Evolutionary conservation across 2,797 vertebrate genomes (phyloP).

Genomic region (Eulemur albifrons): DNA sequence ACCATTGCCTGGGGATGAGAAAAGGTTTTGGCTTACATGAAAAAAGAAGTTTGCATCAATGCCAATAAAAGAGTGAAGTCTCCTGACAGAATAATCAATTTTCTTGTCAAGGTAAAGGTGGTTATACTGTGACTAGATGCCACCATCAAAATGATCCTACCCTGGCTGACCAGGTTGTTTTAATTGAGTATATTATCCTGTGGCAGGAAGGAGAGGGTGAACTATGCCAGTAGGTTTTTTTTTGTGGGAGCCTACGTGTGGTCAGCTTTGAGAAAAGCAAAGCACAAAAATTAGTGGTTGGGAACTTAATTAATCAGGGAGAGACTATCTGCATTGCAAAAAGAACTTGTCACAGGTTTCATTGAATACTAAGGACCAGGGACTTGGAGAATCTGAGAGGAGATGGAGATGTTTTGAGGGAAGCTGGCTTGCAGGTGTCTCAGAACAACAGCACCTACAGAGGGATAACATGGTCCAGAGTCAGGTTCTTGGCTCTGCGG

Average conservation of each 20-base stretch:
- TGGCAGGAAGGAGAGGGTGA: neutral
- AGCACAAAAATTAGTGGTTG: neutral
- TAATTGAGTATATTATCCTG: neutral
- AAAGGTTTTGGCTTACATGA: neutral
- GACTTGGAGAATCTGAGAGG: neutral
- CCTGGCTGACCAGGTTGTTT: neutral
- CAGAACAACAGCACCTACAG: neutral
- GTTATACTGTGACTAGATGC: neutral
- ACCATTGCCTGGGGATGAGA: neutral
- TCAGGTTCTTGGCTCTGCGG: neutral
- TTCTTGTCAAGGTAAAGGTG: neutral
- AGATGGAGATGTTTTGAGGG: neutral
- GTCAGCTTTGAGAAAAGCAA: neutral
- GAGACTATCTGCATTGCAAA: neutral
- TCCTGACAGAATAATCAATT: neutral
- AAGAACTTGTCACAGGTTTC: neutral
- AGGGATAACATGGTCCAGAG: neutral
- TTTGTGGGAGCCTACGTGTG: neutral
- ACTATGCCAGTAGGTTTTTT: neutral
- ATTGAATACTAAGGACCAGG: neutral
- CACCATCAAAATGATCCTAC: neutral
- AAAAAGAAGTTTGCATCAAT: neutral
- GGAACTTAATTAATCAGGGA: neutral
- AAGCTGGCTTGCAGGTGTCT: neutral
- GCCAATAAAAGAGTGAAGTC: neutral